Percentiles rank a stretch among this genome's conserved stretches.
Conservation (phyloP, 2,888 invertebrate genomes). For the Timema cristinae region DNA sequence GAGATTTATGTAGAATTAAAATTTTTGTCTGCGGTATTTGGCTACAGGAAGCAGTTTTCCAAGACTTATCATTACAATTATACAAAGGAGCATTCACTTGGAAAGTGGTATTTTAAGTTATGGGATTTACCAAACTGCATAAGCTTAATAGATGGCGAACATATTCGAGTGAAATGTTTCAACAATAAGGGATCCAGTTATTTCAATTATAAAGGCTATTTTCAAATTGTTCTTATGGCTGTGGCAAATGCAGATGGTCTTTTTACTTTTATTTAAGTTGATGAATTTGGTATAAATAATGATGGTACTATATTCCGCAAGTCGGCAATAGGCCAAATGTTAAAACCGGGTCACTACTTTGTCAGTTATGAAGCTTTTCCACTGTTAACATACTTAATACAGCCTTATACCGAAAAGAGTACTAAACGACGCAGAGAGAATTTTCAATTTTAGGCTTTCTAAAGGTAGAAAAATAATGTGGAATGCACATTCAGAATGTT, state of each 20-base stretch:
- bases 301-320: conserved; percentile 13
- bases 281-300: conserved; percentile 18
- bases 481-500: conserved; percentile 27
- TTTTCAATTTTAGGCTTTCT: conserved; percentile 22
- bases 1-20: too few species aligned
- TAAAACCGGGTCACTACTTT: conserved; percentile 18
- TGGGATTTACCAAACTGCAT: conserved; percentile 16
- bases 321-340: neutral
- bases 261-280: conserved; percentile 14
- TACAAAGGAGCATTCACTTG: neutral
- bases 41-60: too few species aligned
- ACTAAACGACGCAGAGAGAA: neutral
- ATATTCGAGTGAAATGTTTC: neutral
- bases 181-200: neutral
- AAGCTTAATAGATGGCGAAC: conserved; percentile 1
- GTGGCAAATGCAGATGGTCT: conserved; percentile 13
- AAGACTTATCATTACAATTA: too few species aligned
- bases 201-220: neutral
- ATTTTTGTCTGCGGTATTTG: too few species aligned
- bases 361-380: conserved; percentile 29
- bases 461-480: conserved; percentile 25
- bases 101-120: neutral
- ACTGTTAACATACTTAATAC: conserved; percentile 20
- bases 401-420: conserved; percentile 22
- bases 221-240: conserved; percentile 17